These are phyloP conservation scores for Catharus ustulatus DNA, from an alignment of 2,797 vertebrate species.

Conservation along the genomic window DNA sequence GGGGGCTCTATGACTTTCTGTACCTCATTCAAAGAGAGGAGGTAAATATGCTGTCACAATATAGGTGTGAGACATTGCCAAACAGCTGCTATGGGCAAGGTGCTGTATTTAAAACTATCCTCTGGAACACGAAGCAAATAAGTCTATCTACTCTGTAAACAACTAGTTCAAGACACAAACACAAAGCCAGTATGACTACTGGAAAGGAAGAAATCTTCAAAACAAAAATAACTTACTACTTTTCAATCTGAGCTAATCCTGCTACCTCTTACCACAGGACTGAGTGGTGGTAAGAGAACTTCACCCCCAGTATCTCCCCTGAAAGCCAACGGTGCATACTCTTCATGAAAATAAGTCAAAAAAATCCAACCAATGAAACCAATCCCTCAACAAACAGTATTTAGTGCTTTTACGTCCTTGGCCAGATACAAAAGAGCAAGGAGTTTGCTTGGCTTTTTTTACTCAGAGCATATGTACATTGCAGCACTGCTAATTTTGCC, in stretches of 20 bases:
- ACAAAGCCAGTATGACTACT: neutral
- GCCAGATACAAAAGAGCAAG: neutral
- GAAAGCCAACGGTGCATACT: neutral
- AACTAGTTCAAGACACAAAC: neutral
- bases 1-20: neutral
- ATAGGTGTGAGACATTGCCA: neutral
- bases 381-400: rapidly evolving
- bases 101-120: neutral
- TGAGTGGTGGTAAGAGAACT: neutral
- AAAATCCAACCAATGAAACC: neutral
- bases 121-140: neutral
- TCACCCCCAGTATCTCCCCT: neutral
- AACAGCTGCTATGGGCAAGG: neutral
- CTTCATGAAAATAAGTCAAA: neutral
- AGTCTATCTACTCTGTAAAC: neutral
- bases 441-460: neutral
- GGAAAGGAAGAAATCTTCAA: neutral
- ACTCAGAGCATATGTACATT: neutral
- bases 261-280: neutral
- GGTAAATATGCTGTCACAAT: neutral
- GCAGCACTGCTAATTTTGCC: neutral
- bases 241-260: neutral
- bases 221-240: neutral
- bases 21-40: neutral
- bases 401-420: neutral